phyloP scores from a whole-genome alignment of 2,888 invertebrate genomes.

The Corythucha ciliata region DNA sequence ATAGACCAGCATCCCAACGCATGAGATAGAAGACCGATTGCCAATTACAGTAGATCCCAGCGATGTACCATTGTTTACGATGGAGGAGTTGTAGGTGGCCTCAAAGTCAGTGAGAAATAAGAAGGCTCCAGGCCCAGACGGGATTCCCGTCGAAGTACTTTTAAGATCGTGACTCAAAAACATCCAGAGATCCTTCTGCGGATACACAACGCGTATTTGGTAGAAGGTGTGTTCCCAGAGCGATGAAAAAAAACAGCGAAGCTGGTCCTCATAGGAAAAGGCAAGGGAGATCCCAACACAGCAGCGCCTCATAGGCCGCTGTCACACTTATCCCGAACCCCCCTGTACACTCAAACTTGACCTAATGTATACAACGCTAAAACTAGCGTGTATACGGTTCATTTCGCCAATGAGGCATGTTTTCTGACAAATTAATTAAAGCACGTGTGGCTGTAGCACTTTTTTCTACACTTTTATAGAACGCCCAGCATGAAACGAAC shows the following conservation, averaged over 20 bases:
- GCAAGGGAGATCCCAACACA: slow-evolving; percentile 15
- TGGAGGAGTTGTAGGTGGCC: slow-evolving; percentile 18
- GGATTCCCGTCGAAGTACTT: slow-evolving; percentile 17
- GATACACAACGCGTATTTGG: slow-evolving; percentile 21
- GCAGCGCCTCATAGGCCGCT: slow-evolving; percentile 18
- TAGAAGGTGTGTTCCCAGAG: slow-evolving; percentile 13
- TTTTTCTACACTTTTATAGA: too few species aligned
- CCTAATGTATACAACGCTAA: too few species aligned
- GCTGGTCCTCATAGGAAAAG: slow-evolving; percentile 17
- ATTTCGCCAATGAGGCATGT: too few species aligned
- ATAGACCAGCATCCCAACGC: slow-evolving; percentile 12
- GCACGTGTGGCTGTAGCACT: too few species aligned
- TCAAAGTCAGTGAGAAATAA: slow-evolving; percentile 17
- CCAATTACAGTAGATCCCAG: not conserved
- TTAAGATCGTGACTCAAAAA: slow-evolving; percentile 1
- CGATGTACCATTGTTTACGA: slow-evolving; percentile 20
- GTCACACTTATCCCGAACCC: too few species aligned
- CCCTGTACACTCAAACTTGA: too few species aligned
- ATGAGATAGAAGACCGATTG: not conserved
- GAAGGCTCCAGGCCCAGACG: slow-evolving; percentile 23
- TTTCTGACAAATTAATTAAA: too few species aligned
- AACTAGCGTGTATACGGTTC: too few species aligned
- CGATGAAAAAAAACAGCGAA: slow-evolving; percentile 18
- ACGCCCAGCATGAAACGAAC: too few species aligned
- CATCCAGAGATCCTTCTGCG: slow-evolving; percentile 18